Evolutionary conservation across 2,888 invertebrate genomes (phyloP).

Genomic region (Pristionchus exspectatus): DNA sequence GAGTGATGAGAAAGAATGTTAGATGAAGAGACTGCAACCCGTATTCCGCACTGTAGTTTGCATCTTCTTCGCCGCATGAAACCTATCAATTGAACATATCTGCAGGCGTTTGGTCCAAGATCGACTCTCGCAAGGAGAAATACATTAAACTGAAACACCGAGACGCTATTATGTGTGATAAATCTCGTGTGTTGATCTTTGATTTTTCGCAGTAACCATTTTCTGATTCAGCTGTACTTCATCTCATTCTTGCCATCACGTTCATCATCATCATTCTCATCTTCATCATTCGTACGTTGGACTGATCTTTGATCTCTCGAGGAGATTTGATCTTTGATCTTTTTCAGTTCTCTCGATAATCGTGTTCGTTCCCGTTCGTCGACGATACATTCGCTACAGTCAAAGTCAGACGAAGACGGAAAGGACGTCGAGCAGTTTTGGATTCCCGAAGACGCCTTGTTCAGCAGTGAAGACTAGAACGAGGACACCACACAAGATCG

Average conservation of each 20-base stretch:
- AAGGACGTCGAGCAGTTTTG: neutral
- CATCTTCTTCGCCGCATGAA: neutral
- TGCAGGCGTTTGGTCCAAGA: neutral
- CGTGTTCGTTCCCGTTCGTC: neutral
- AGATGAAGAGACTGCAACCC: no score
- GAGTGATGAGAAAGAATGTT: no score
- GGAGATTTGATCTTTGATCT: conserved; percentile 12
- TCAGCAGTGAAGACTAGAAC: neutral
- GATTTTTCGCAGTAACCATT: neutral
- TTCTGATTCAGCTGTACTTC: neutral
- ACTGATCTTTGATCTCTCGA: neutral
- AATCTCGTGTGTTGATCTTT: neutral
- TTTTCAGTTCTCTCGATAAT: neutral
- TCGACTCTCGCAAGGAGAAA: neutral
- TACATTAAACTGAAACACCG: neutral
- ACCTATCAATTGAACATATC: neutral
- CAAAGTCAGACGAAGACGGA: neutral
- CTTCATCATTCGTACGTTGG: neutral
- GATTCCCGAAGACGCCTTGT: neutral
- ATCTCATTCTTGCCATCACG: neutral
- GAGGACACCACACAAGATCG: neutral
- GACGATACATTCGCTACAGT: conserved; percentile 6
- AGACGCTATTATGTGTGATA: neutral
- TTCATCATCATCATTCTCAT: conserved; percentile 36
- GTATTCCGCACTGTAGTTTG: no score